Percentiles rank a stretch among this genome's conserved stretches.
These are phyloP conservation scores for Panopea generosa DNA, from an alignment of 2,888 invertebrate genomes.

Conservation along the genomic window DNA sequence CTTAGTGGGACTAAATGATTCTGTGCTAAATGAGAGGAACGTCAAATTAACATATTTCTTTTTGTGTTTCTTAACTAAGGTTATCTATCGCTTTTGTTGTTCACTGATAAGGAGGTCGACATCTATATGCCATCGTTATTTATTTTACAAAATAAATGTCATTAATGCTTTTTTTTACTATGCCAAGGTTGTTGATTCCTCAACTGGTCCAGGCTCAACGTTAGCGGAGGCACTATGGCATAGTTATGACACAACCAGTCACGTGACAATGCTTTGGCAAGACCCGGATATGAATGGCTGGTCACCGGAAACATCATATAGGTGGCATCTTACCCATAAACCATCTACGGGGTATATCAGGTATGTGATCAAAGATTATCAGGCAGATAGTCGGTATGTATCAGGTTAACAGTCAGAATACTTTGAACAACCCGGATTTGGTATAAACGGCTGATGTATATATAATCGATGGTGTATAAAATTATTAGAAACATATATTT, in stretches of 20 bases:
- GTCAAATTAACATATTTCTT: too few relatives aligned
- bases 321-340: conserved; percentile 71
- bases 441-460: too few relatives aligned
- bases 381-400: neutral
- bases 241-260: conserved; percentile 61
- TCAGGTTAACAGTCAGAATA: neutral
- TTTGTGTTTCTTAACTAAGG: too few relatives aligned
- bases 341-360: conserved; percentile 72
- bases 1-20: too few relatives aligned
- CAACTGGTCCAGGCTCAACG: conserved; percentile 57
- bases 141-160: too few relatives aligned
- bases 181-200: conserved; percentile 74
- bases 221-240: conserved; percentile 74
- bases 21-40: too few relatives aligned
- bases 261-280: conserved; percentile 73
- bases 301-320: conserved; percentile 70
- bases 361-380: conserved; percentile 34
- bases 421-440: neutral
- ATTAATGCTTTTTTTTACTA: too few relatives aligned
- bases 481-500: too few relatives aligned
- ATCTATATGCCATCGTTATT: too few relatives aligned
- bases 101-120: too few relatives aligned
- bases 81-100: too few relatives aligned
- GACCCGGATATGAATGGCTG: conserved; percentile 72
- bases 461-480: neutral